Evolutionary conservation across 2,888 invertebrate species (phyloP), one percentile per base, ranked within the genome.

Genomic region (Liodrosophila aerea): DNA sequence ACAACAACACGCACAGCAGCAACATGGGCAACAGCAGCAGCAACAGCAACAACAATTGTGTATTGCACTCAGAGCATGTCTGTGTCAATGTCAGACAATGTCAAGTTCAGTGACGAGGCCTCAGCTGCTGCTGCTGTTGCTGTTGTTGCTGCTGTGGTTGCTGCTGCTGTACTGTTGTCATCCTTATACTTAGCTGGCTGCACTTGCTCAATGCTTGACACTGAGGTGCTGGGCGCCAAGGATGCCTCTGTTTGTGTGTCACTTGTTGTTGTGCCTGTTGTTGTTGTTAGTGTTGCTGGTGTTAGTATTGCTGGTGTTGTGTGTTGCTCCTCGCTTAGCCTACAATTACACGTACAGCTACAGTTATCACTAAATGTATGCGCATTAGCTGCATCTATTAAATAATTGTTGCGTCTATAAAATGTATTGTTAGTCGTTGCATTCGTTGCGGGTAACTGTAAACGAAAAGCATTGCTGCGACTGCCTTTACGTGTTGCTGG

Each of bases 281-380:
- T n/a, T 49, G 71, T 11, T 45, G 39, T 13, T n/a, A n/a, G n/a
- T n/a, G n/a, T n/a, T n/a, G n/a, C n/a, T n/a, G n/a, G n/a, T n/a
- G n/a, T n/a, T n/a, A n/a, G n/a, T n/a, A n/a, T n/a, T n/a, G n/a
- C n/a, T n/a, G n/a, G n/a, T n/a, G n/a, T n/a, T n/a, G n/a, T n/a
- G n/a, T n/a, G n/a, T 15, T 45, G 58, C 27, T 56, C 47, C 27
- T 68, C 61, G 64, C 70, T 80, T 83, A 81, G 66, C 15, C 67
- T 81, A 85, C 66, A 78, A 84, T 81, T 82, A 82, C 83, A 85
- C 64, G 75, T 86, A 87, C 73, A 84, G 66, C 75, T 86, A 87
- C 72, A 76, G 70, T 64, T 86, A 82, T 75, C 76, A 76, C 77
- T 86, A 84, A 70, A 73, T 62, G 78, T 85, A 86, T 85, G 86